Conservation (phyloP, 2,888 invertebrate species). For the Maniola hyperantus region DNA sequence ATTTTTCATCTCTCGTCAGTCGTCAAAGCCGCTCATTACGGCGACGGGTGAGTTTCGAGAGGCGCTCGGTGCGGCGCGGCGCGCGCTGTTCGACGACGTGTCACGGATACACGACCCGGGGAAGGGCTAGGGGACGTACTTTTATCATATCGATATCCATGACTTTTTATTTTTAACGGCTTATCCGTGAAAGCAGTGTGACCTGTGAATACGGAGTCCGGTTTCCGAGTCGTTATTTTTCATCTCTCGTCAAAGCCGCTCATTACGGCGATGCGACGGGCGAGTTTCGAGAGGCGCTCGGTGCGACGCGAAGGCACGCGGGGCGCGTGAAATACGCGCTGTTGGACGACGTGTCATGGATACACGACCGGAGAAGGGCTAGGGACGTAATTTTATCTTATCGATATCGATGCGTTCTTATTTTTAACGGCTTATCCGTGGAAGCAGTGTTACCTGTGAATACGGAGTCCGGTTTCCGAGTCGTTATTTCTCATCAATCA, state of each 20-base stretch:
- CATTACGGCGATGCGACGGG: slow-evolving; percentile 41
- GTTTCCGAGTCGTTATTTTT: slow-evolving; percentile 43
- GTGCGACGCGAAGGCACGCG: slow-evolving; percentile 66
- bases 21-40: slow-evolving; percentile 46
- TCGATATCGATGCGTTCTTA: slow-evolving; percentile 32
- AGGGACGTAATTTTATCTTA: slow-evolving; percentile 36
- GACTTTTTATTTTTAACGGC: neutral
- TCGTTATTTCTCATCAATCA: slow-evolving; percentile 42
- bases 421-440: neutral
- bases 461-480: slow-evolving; percentile 36
- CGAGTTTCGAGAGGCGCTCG: slow-evolving; percentile 50
- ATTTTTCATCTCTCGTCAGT: slow-evolving; percentile 44
- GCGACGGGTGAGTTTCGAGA: slow-evolving; percentile 42
- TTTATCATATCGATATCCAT: slow-evolving; percentile 34
- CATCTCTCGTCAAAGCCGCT: slow-evolving; percentile 44
- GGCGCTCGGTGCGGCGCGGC: slow-evolving; percentile 62
- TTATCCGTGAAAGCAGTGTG: too few species aligned
- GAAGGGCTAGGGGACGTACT: slow-evolving; percentile 41
- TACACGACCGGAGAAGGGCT: slow-evolving; percentile 54
- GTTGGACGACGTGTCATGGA: slow-evolving; percentile 68
- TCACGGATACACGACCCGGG: slow-evolving; percentile 68
- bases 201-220: slow-evolving; percentile 30
- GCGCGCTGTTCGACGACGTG: slow-evolving; percentile 61
- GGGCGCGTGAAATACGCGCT: too few species aligned
- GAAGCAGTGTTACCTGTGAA: too few species aligned